phyloP scores from a whole-genome alignment of 2,888 invertebrate species.

The Protodeltote pygarga region DNA sequence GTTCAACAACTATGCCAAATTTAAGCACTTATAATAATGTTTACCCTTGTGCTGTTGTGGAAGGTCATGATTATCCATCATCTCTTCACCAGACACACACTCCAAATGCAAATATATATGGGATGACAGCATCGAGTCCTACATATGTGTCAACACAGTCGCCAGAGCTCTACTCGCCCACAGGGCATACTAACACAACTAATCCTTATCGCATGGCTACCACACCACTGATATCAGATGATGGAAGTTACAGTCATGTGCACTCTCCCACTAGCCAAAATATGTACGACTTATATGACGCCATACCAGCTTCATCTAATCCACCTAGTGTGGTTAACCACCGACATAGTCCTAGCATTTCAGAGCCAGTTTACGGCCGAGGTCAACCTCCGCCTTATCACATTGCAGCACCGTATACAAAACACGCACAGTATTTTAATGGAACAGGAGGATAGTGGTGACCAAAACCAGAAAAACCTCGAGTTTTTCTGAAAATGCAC shows the following conservation, averaged over 20 bases:
- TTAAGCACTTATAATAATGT: conserved; percentile 76
- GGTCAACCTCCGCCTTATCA: conserved; percentile 93
- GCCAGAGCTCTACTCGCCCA: conserved; percentile 81
- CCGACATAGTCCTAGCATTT: conserved; percentile 74
- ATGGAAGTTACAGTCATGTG: conserved; percentile 81
- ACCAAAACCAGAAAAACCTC: conserved; percentile 55
- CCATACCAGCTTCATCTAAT: conserved; percentile 75
- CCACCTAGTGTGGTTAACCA: conserved; percentile 75
- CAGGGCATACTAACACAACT: conserved; percentile 82
- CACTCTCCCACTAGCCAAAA: conserved; percentile 80
- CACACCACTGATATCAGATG: conserved; percentile 81
- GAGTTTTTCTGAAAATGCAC: conserved; percentile 56
- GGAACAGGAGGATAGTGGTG: conserved; percentile 81
- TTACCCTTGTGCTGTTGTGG: conserved; percentile 65
- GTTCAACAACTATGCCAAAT: conserved; percentile 84
- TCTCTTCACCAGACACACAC: conserved; percentile 66
- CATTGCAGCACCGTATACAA: conserved; percentile 93
- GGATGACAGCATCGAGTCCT: conserved; percentile 72
- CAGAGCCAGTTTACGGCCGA: conserved; percentile 73
- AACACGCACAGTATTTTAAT: conserved; percentile 91
- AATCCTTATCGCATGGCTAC: conserved; percentile 84
- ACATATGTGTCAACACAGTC: conserved; percentile 81
- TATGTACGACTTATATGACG: conserved; percentile 82
- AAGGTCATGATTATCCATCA: conserved; percentile 68
- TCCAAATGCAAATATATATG: conserved; percentile 76